A percentile compares a stretch with the other conserved stretches of the same genome.
Evolutionary conservation across 2,113 vertebrate genomes (phyloP).

Genomic region (Syngnathus typhle): DNA sequence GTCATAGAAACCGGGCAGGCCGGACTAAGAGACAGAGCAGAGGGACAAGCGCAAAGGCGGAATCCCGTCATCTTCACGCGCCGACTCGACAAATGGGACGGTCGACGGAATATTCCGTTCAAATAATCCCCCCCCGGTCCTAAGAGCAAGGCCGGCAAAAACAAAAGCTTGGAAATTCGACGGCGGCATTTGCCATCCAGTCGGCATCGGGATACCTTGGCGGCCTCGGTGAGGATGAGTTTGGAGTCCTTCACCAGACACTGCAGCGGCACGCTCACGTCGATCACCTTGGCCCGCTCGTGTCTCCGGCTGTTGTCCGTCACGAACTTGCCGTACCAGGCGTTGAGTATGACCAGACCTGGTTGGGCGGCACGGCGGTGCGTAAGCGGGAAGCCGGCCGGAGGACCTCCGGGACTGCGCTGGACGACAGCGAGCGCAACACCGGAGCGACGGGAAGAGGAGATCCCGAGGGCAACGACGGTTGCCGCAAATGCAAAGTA

Average conservation of each 20-base stretch:
- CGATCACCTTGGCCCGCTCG: constrained; percentile 91
- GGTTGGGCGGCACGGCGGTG: neutral
- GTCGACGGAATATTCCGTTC: no score
- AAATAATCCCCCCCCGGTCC: no score
- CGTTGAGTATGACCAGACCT: constrained; percentile 94
- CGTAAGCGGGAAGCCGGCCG: no score
- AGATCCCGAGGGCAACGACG: no score
- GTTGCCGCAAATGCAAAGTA: no score
- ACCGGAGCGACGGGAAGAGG: no score
- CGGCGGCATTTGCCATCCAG: no score
- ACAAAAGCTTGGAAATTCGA: neutral
- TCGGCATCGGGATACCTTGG: constrained; percentile 75
- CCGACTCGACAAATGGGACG: no score
- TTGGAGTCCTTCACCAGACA: constrained; percentile 98
- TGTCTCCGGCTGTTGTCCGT: constrained; percentile 88
- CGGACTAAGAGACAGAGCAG: constrained; percentile 71
- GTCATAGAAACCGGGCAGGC: constrained; percentile 96
- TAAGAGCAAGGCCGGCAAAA: neutral
- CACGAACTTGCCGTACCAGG: constrained; percentile 99
- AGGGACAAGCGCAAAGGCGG: constrained; percentile 10
- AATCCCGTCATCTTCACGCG: no score
- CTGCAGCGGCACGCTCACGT: constrained; percentile 93
- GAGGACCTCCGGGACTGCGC: no score
- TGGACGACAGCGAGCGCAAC: no score
- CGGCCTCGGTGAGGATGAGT: constrained; percentile 93